phyloP scores from a whole-genome alignment of 2,797 vertebrate genomes.

The Anguilla anguilla region DNA sequence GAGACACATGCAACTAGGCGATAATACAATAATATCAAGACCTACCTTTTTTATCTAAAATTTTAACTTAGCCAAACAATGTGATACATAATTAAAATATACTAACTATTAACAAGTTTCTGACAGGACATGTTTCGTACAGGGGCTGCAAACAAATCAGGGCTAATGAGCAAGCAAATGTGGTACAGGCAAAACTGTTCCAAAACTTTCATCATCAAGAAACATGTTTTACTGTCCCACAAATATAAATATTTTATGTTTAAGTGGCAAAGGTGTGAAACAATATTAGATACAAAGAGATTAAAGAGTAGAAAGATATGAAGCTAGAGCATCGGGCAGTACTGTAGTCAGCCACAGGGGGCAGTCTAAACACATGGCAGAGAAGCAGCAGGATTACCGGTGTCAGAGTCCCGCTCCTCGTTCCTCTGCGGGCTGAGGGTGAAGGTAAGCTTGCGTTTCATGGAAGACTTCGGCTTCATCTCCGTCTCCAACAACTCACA shows the following conservation, averaged over 20 bases:
- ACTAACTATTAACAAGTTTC: not conserved
- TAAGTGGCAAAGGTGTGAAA: not conserved
- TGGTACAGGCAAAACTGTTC: not conserved
- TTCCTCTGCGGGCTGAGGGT: slow-evolving; percentile 88
- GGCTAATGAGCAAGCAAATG: not conserved
- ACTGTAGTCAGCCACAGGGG: slow-evolving; percentile 52
- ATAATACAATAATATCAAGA: no score
- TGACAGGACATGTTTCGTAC: not conserved
- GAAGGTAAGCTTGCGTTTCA: slow-evolving; percentile 99
- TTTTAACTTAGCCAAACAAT: no score
- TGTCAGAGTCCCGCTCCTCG: slow-evolving; percentile 94
- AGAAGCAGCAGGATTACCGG: slow-evolving; percentile 73
- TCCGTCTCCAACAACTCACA: slow-evolving; percentile 90
- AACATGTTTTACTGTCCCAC: not conserved
- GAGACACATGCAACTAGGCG: no score
- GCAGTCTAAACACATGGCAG: slow-evolving; percentile 58
- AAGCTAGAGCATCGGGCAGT: not conserved
- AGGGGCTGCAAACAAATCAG: not conserved
- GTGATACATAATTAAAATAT: no score
- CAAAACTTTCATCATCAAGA: not conserved
- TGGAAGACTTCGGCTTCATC: slow-evolving; percentile 93
- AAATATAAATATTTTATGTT: not conserved
- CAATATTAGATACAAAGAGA: not conserved
- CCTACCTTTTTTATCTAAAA: no score
- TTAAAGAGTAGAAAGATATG: not conserved